Conservation (phyloP, 2,888 invertebrate genomes). For the Papilio demoleus region DNA sequence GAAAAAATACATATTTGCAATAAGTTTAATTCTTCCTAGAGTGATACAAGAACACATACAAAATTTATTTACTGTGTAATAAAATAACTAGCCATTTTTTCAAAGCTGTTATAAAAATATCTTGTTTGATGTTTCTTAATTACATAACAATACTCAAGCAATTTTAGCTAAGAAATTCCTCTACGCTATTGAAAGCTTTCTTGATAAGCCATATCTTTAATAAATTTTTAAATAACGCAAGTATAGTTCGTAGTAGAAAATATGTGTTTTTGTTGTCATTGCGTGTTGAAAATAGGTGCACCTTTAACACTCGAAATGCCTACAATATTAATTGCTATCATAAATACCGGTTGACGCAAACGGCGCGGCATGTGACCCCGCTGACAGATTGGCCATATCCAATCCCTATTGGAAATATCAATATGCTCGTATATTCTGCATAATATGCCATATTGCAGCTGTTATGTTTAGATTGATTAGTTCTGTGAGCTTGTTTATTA, state of each 20-base stretch:
- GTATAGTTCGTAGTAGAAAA: neutral
- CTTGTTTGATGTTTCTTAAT: too few species aligned
- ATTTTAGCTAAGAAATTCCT: too few species aligned
- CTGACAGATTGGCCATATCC: slow-evolving; percentile 28
- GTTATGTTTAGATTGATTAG: slow-evolving; percentile 1
- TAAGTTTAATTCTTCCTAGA: too few species aligned
- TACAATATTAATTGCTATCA: slow-evolving; percentile 24
- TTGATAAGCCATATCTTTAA: too few species aligned
- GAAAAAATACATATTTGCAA: too few species aligned
- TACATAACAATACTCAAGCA: too few species aligned
- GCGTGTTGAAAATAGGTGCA: neutral
- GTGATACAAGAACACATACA: too few species aligned
- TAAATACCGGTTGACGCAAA: slow-evolving; percentile 20
- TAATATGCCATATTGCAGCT: slow-evolving; percentile 2
- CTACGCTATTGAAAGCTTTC: too few species aligned
- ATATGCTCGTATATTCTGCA: slow-evolving; percentile 13
- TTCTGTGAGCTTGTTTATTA: slow-evolving; percentile 1
- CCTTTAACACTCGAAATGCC: slow-evolving; percentile 18
- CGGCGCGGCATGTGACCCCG: slow-evolving; percentile 15
- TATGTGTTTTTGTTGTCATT: neutral
- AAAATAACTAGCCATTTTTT: too few species aligned
- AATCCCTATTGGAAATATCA: slow-evolving; percentile 19
- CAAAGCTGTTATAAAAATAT: too few species aligned
- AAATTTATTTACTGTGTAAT: too few species aligned
- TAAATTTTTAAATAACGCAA: too few species aligned